These are phyloP conservation scores for Ptychodera flava DNA, from an alignment of 35 echinoderm and acorn worm species.

Conservation along the genomic window DNA sequence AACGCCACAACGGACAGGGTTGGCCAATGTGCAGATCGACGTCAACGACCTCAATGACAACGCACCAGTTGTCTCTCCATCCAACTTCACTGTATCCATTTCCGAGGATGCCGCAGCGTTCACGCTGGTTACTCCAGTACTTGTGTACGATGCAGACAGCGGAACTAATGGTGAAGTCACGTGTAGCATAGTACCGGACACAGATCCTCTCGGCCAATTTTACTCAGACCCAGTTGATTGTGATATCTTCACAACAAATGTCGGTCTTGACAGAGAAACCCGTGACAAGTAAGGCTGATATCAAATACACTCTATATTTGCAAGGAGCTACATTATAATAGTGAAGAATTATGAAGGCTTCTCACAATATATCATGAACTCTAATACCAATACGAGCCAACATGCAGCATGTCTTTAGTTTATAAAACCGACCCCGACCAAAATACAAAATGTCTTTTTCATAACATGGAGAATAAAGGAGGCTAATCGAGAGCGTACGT, in stretches of 20 bases:
- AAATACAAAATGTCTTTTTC: too few relatives aligned
- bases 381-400: too few relatives aligned
- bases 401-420: too few relatives aligned
- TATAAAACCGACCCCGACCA: too few relatives aligned
- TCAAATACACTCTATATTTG: too few relatives aligned
- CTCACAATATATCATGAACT: too few relatives aligned
- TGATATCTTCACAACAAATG: background rate
- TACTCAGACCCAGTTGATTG: background rate
- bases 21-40: conserved; percentile 60
- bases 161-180: background rate
- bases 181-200: background rate
- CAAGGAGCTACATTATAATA: too few relatives aligned
- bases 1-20: conserved; percentile 36
- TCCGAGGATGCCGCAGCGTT: background rate
- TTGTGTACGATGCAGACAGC: background rate
- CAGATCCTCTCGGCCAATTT: background rate
- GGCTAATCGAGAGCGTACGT: too few relatives aligned
- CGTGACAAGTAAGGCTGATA: background rate
- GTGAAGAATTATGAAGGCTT: too few relatives aligned
- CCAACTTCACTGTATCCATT: conserved; percentile 4
- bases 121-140: background rate
- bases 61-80: conserved; percentile 44
- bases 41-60: conserved; percentile 91
- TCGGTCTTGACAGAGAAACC: background rate
- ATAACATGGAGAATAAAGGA: too few relatives aligned